Evolutionary conservation across 2,113 vertebrate species (phyloP), one percentile per base, ranked within the genome.

Genomic region (Haemorhous mexicanus): DNA sequence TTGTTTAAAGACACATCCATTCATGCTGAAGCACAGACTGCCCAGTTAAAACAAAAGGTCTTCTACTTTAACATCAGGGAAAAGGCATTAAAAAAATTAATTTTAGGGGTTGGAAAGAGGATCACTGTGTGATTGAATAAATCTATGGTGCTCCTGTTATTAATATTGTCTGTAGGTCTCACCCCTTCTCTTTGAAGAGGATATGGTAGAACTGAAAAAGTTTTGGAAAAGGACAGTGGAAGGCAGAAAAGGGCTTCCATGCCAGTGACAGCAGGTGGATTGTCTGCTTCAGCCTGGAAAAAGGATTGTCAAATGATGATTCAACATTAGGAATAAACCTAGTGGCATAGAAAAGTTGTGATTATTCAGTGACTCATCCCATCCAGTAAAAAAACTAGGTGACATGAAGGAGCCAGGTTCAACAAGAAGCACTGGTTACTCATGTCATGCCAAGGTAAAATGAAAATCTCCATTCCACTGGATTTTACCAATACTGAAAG

Each of bases 361-460:
- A 43, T 85, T 70, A 23, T 70, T 91, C 55, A 18, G 22, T 87
- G 46, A 41, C 46, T 84, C 16, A 70, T 43, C 7, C 55, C 16
- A 70, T 43, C 7, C 55, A 50, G 59, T 49, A 63, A 24, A 81
- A 84, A 33, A 87, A 30, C 4, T 4, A 55, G 41, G 14, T 87
- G 52, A 44, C 53, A 35, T 47, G 21, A 52, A 73, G 53, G 16
- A 69, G 16, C 10, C 16, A 32, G 68, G 39, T 84, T 49, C 16
- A 74, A 13, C 9, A 69, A 50, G 62, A 78, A 53, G 8, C 33
- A 16, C 13, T 33, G 27, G 32, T 80, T 87, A 20, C 11, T 68
- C 27, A 27, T 0, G 3, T 64, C 3, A 0, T 30, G 21, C 21
- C 5, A 4, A 59, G 21, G 2, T 83, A 46, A 89, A 58, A 61